Evolutionary conservation across 2,888 invertebrate species (phyloP), one percentile per base, ranked within the genome.

Genomic region (Rhamphomyia laevipes): DNA sequence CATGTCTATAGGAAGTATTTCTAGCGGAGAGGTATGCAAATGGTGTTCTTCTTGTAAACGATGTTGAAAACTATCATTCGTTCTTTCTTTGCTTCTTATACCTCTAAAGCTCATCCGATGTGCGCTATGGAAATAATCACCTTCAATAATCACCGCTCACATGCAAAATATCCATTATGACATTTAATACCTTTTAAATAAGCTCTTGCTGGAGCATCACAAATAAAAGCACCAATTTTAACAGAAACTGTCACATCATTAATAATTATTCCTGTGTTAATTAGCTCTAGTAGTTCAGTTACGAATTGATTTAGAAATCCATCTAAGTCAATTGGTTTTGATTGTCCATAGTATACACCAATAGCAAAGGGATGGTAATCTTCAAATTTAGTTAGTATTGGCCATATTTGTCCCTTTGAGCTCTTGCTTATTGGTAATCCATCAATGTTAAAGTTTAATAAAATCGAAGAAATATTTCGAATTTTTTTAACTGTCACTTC

Each of bases 1-100:
- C 56, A 58, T 57, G 48, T 59, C 42, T 16, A 59, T 53, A 16
- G 55, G 52, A 10, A 60, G 44, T 37, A 51, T 47, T 48, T 27
- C 11, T 38, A 43, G 38, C 10, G 45, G 38, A 15, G 38, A 33
- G 2, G 13, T 21, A 7, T 38, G 15, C 23, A 38, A 38, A 15
- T 45, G 47, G 18, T 51, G 43, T 11, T 43, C 30, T 27, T 15
- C 16, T 10, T 30, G 30, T 7, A 15, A 13, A 9, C 12, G 6
- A 10, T 11, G 15, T 15, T 30, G 43, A 30, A 43, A 43, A n/a
- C 9, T 30, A 30, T 15, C 27, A 18, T 43, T 15, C 10, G 43
- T 27, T 27, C 43, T 43, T 30, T 12, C 9, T 3, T 16, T 6
- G 18, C 43, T 47, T 51, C 55, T 41, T 15, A 51, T 52, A 50